These are phyloP conservation scores for Hydropsyche tenuis DNA, from an alignment of 1,140 invertebrate genomes.

Conservation along the genomic window DNA sequence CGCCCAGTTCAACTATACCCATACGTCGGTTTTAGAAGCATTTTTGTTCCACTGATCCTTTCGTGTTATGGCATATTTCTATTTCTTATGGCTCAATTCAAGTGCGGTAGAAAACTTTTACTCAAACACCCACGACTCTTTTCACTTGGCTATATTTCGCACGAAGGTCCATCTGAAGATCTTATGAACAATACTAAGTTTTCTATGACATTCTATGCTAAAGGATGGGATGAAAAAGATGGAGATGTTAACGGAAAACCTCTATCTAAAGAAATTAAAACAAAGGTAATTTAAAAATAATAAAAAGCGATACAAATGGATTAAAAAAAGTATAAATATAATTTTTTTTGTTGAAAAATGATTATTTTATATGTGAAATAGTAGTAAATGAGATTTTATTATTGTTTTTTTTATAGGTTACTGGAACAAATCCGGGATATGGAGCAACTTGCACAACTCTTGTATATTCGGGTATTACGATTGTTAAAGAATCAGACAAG, in stretches of 20 bases:
- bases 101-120: slow-evolving; percentile 54
- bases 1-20: slow-evolving; percentile 49
- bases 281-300: slow-evolving; percentile 62
- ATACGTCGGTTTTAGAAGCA: slow-evolving; percentile 38
- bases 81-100: slow-evolving; percentile 69
- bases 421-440: slow-evolving; percentile 80
- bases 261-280: slow-evolving; percentile 73
- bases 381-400: background rate
- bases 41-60: slow-evolving; percentile 56
- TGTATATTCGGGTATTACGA: slow-evolving; percentile 73
- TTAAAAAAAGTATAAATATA: background rate
- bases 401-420: slow-evolving; percentile 54
- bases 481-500: slow-evolving; percentile 78
- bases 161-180: slow-evolving; percentile 71
- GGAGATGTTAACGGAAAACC: slow-evolving; percentile 67
- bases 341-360: background rate
- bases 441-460: slow-evolving; percentile 78
- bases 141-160: slow-evolving; percentile 72
- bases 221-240: slow-evolving; percentile 78
- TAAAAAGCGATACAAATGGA: too few relatives aligned
- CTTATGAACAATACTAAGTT: slow-evolving; percentile 69
- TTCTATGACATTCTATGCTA: slow-evolving; percentile 72
- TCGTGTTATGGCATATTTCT: slow-evolving; percentile 69
- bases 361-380: background rate
- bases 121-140: slow-evolving; percentile 77